phyloP scores from a whole-genome alignment of 2,888 invertebrate genomes.

The Leptarthrus brevirostris region DNA sequence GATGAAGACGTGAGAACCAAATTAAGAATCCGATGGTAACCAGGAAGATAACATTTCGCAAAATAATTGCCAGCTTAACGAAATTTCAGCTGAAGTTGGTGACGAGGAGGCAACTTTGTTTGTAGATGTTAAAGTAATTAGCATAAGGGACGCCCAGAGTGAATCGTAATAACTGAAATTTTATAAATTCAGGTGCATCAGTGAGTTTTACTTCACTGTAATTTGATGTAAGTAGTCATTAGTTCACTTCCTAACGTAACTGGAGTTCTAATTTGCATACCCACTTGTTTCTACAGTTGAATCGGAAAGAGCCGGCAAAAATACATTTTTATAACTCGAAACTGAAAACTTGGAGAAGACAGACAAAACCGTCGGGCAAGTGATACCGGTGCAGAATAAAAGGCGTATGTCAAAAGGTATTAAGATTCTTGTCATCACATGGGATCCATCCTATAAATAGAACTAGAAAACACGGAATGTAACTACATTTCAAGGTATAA shows the following conservation, averaged over 20 bases:
- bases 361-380: neutral
- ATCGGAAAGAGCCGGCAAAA: neutral
- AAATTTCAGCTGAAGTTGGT: neutral
- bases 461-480: neutral
- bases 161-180: neutral
- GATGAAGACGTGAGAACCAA: conserved; percentile 5
- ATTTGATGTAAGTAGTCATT: neutral
- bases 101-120: neutral
- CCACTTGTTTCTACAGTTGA: neutral
- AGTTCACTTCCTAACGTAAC: neutral
- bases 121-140: neutral
- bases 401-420: conserved; percentile 21
- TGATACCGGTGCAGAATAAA: conserved; percentile 8
- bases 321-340: neutral
- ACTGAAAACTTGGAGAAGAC: neutral
- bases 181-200: neutral
- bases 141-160: neutral
- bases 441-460: conserved; percentile 1
- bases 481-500: conserved; percentile 23
- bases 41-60: conserved; percentile 2
- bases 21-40: neutral
- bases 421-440: conserved; percentile 27
- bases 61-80: conserved; percentile 16
- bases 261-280: neutral
- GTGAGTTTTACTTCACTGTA: neutral